Evolutionary conservation across 2,113 vertebrate genomes (phyloP).

Genomic region (Microcebus ravelobensis): DNA sequence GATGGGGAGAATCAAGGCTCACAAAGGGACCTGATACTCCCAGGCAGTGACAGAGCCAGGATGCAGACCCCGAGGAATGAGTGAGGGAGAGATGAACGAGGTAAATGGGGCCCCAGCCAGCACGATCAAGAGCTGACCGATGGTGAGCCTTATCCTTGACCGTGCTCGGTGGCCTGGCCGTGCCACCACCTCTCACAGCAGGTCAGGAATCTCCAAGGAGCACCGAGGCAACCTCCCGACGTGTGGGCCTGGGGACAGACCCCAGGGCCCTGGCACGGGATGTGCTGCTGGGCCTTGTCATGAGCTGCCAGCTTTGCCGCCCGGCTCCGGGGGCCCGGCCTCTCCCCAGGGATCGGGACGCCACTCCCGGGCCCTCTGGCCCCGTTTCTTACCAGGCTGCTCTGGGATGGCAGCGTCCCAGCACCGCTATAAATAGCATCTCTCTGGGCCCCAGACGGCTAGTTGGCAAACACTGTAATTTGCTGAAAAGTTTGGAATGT

Average conservation of each 20-base stretch:
- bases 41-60: not conserved
- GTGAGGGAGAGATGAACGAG: not conserved
- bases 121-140: not conserved
- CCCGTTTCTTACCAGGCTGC: slow-evolving; percentile 57
- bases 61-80: not conserved
- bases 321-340: not conserved
- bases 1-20: not conserved
- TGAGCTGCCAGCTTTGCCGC: not conserved
- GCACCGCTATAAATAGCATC: slow-evolving; percentile 63
- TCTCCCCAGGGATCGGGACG: slow-evolving; percentile 20
- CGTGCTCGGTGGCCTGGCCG: not conserved
- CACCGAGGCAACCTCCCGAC: not conserved
- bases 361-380: slow-evolving; percentile 50
- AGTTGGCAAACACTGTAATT: slow-evolving; percentile 81
- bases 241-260: not conserved
- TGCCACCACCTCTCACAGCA: accelerated
- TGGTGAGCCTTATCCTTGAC: not conserved
- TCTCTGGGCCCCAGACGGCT: slow-evolving; percentile 68
- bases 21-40: not conserved
- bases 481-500: slow-evolving; percentile 74
- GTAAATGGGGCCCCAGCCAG: not conserved
- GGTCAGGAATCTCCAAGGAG: not conserved
- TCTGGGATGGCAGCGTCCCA: slow-evolving; percentile 68
- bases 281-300: not conserved
- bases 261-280: not conserved